Base-by-base conservation (phyloP, 2,888 invertebrate species). In the Oscheius sp. region DNA sequence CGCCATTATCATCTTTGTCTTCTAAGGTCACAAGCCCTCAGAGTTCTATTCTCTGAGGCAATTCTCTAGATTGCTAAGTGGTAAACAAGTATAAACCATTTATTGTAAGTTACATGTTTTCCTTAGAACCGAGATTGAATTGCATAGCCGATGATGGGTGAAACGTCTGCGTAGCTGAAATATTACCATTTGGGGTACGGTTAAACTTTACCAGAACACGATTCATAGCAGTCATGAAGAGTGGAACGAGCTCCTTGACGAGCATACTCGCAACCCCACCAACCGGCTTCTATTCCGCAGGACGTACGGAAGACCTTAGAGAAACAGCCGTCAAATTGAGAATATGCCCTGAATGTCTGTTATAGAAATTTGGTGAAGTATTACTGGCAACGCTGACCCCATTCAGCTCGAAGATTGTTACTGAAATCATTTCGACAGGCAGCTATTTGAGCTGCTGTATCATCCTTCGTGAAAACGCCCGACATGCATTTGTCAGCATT, bases 201-300 rank as follows among this genome's bases (percentile, higher is more conserved):
- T 5, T n/a, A 5, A 27, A 52, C 13, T 23, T 55, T 59, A 79
- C 79, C 71, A 2, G 73, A 77, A 29, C 79, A 79, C 55, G 74
- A 76, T 1, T 72, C 35, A 46, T 63, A 66, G 64, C 79, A 79
- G 23, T 79, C 77, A 59, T 79, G 77, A 2, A 79, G 27, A 7
- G 74, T 45, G 43, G 69, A 53, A 21, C 71, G 53, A 29, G 72
- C 74, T 27, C 77, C 72, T 52, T 79, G 79, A 70, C 83, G 73
- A 6, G 76, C 83, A 69, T 83, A 81, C 56, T 83, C 83, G 49
- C 83, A 83, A 3, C 80, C 83, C 77, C 81, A 83, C 76, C 80
- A 77, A 2, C 76, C 72, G 23, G 80, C 77, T 61, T 77, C 74
- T 5, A 45, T 23, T 23, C 75, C 61, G 64, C 83, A 83, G 2